A percentile compares a stretch with the other conserved stretches of the same genome.
Evolutionary conservation across 2,797 vertebrate species (phyloP).

Genomic region (Spinus pinus): DNA sequence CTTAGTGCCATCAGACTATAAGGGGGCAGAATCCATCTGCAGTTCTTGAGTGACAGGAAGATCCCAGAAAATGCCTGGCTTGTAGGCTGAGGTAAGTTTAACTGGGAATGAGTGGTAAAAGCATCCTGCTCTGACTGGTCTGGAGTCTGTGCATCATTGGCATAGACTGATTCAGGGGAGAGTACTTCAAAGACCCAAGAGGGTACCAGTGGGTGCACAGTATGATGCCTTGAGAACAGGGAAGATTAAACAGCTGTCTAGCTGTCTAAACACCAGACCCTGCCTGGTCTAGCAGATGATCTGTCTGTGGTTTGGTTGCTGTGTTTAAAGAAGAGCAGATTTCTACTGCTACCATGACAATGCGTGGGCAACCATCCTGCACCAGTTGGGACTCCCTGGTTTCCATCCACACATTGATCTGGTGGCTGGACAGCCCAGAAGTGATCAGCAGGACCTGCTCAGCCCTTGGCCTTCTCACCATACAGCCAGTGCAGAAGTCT

Average conservation of each 20-base stretch:
- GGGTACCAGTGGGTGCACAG: not conserved
- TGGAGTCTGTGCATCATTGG: not conserved
- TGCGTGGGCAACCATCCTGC: accelerated
- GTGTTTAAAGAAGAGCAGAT: not conserved
- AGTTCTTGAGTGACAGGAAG: not conserved
- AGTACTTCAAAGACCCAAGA: not conserved
- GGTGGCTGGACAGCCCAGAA: not conserved
- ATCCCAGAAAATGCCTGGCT: not conserved
- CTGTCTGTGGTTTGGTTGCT: not conserved
- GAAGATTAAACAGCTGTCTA: not conserved
- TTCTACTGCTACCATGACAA: not conserved
- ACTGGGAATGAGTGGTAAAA: not conserved
- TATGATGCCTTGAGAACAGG: not conserved
- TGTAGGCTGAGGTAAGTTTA: not conserved
- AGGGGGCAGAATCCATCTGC: not conserved
- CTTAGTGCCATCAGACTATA: not conserved
- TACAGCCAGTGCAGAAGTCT: not conserved
- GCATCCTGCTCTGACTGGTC: not conserved
- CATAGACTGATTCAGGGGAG: not conserved
- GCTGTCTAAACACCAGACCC: not conserved
- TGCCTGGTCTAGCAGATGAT: not conserved
- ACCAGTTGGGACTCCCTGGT: accelerated
- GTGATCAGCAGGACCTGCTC: not conserved
- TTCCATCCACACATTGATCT: not conserved
- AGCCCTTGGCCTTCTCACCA: not conserved